A percentile compares a stretch with the other conserved stretches of the same genome.
phyloP scores from a whole-genome alignment of 2,113 vertebrate genomes.

The Aegithalos caudatus region DNA sequence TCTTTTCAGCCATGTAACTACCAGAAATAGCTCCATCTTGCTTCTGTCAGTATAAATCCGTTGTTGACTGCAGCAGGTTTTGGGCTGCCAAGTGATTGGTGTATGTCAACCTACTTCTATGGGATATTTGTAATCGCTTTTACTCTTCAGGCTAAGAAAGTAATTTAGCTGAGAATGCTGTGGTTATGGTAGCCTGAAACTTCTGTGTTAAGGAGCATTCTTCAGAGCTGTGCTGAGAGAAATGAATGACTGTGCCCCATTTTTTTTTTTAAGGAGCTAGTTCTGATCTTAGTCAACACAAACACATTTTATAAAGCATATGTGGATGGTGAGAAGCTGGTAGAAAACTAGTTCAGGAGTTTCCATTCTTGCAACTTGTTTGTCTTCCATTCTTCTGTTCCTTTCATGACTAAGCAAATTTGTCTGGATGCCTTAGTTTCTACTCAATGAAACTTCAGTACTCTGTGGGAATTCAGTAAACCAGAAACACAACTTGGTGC shows the following conservation, averaged over 20 bases:
- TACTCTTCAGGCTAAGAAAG: neutral
- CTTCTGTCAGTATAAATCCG: neutral
- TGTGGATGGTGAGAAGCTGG: neutral
- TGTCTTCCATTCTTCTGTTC: constrained; percentile 45
- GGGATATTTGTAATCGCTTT: neutral
- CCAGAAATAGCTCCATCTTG: neutral
- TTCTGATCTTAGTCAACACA: constrained; percentile 21
- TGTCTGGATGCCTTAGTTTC: constrained; percentile 1
- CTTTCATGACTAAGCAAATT: constrained; percentile 60
- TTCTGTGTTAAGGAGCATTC: neutral
- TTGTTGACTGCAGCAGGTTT: neutral
- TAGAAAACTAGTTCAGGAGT: constrained; percentile 47
- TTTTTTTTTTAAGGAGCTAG: constrained; percentile 26
- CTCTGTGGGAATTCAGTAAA: constrained; percentile 40
- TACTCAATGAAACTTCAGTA: constrained; percentile 54
- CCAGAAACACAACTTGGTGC: neutral
- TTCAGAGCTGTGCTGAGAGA: neutral
- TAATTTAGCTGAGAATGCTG: neutral
- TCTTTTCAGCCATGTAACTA: neutral
- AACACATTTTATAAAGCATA: constrained; percentile 37
- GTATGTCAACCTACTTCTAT: neutral
- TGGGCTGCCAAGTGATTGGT: neutral
- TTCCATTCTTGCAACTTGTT: constrained; percentile 47
- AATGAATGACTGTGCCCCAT: neutral
- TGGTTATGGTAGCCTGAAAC: neutral